Base-by-base conservation (phyloP, 2,113 vertebrate genomes). In the Semicossyphus pulcher region DNA sequence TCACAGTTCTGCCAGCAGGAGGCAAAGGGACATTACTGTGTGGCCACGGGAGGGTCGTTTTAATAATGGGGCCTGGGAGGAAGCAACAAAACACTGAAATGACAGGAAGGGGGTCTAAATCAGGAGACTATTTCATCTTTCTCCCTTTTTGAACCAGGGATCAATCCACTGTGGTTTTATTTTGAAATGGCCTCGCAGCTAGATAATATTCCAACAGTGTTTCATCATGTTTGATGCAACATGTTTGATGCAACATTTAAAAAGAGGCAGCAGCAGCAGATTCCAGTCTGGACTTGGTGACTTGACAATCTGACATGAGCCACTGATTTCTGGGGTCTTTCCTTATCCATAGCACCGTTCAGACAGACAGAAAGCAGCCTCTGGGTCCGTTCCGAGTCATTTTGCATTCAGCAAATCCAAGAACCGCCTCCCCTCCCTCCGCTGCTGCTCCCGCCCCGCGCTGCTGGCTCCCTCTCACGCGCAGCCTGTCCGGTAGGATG, bases 371-470 rank as follows among this genome's bases (percentile, higher is more conserved):
- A 67, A 62, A 70, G 10, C 83, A 76, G 56, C 81, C 66, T 71
- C 61, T 64, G 71, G 73, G 72, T 82, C 66, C 78, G 57, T 66
- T 75, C 32, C 20, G 63, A 85, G 71, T 84, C 82, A 64, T 83
- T 84, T 83, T 83, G 78, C 82, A 84, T 88, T 89, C 80, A 81
- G 77, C 80, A 63, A 71, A 80, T 77, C 81, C 71, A 72, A 67
- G 86, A 81, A 45, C 80, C 78, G 87, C 87, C 91, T 77, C 91
- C 88, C 91, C 72, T 62, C 47, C 78, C 76, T 44, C 37, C 61
- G 75, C 92, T 94, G 91, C 95, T 94, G 42, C 57, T 37, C 93
- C 95, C 93, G 91, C 92, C 83, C 85, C 79, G 56, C 25, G 41
- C 41, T 29, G 56, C 79, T 69, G 67, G 28, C 58, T 64, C 45